Evolutionary conservation across 1,140 invertebrate species (phyloP).

Genomic region (Drosophila punjabiensis): DNA sequence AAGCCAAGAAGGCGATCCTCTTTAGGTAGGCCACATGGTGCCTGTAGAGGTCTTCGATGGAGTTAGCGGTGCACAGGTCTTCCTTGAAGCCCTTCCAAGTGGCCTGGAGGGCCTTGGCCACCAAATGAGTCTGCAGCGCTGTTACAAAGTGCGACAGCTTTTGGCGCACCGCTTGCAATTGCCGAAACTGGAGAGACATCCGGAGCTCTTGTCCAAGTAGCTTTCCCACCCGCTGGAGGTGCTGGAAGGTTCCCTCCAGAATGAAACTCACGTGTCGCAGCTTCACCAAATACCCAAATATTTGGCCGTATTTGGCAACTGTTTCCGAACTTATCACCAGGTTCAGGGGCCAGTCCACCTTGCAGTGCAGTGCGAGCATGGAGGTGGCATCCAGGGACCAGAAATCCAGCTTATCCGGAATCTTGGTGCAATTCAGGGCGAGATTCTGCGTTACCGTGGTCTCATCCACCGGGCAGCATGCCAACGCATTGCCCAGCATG

Average conservation of each 20-base stretch:
- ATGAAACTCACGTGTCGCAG: constrained; percentile 91
- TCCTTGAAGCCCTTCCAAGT: constrained; percentile 90
- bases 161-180: constrained; percentile 89
- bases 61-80: constrained; percentile 87
- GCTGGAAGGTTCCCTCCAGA: constrained; percentile 88
- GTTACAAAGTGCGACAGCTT: constrained; percentile 91
- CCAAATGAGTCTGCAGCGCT: constrained; percentile 90
- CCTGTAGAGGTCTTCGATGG: constrained; percentile 89
- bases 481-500: constrained; percentile 89
- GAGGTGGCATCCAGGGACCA: constrained; percentile 88
- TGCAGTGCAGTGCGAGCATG: constrained; percentile 89
- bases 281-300: constrained; percentile 91
- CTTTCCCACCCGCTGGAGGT: constrained; percentile 86
- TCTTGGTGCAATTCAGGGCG: constrained; percentile 87
- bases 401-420: constrained; percentile 87
- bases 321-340: constrained; percentile 90
- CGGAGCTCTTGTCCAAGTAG: constrained; percentile 85
- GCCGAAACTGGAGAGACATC: constrained; percentile 87
- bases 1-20: constrained; percentile 89
- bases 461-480: constrained; percentile 62
- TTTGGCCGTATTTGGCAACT: constrained; percentile 89
- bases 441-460: constrained; percentile 85
- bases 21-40: constrained; percentile 90
- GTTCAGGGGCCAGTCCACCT: constrained; percentile 91
- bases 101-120: constrained; percentile 89